A percentile compares a stretch with the other conserved stretches of the same genome.
Evolutionary conservation across 2,888 invertebrate genomes (phyloP).

Genomic region (Eumerus sabulonum): DNA sequence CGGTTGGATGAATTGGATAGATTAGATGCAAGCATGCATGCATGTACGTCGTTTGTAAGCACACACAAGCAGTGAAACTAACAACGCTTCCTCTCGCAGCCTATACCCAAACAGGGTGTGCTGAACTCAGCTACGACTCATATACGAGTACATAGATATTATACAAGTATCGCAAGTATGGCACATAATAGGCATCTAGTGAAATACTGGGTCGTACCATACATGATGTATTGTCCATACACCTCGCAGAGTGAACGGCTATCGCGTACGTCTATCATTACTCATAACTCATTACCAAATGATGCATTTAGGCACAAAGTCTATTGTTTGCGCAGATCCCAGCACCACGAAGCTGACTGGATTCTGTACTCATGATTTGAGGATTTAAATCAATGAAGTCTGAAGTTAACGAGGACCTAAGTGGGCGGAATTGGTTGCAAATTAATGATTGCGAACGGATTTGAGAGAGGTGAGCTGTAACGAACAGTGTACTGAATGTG

Average conservation of each 20-base stretch:
- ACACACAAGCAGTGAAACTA: constrained; percentile 9
- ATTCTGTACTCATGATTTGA: constrained; percentile 45
- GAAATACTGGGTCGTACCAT: constrained; percentile 36
- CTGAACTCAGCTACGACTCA: too few relatives aligned
- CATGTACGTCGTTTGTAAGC: constrained; percentile 67
- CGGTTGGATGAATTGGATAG: constrained; percentile 65
- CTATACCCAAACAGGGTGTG: background rate
- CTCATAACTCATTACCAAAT: constrained; percentile 67
- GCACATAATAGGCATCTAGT: constrained; percentile 13
- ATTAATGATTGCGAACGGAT: constrained; percentile 45
- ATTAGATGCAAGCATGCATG: constrained; percentile 67
- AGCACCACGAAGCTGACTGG: constrained; percentile 20
- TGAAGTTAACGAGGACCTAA: constrained; percentile 52
- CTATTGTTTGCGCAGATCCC: constrained; percentile 36
- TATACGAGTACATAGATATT: too few relatives aligned
- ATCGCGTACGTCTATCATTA: constrained; percentile 43
- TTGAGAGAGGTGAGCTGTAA: background rate
- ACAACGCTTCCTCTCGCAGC: constrained; percentile 32
- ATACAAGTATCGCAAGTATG: constrained; percentile 12
- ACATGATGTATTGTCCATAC: too few relatives aligned
- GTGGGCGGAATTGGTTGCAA: constrained; percentile 51
- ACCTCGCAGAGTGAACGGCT: constrained; percentile 11
- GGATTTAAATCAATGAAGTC: constrained; percentile 56
- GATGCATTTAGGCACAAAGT: constrained; percentile 61
- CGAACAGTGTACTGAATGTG: too few relatives aligned